Evolutionary conservation across 53 echinoderm and acorn worm species (phyloP).

Genomic region (Paracentrotus lividus): DNA sequence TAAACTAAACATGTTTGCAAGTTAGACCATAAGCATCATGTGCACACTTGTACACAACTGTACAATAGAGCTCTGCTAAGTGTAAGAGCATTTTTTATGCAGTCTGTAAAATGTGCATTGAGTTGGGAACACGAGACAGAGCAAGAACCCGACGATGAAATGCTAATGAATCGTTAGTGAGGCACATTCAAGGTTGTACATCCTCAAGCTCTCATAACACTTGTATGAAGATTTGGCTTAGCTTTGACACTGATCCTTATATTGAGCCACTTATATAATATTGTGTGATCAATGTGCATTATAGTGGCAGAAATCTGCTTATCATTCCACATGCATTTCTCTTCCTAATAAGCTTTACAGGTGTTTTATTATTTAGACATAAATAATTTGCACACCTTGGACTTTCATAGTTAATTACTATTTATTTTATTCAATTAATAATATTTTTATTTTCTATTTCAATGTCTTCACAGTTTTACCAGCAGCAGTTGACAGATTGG

Average conservation of each 20-base stretch:
- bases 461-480: constrained; percentile 81
- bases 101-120: background rate
- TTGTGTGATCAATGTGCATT: constrained; percentile 1
- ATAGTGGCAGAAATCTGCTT: background rate
- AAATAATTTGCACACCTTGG: background rate
- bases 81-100: constrained; percentile 27
- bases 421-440: background rate
- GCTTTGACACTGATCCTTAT: background rate
- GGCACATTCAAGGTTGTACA: constrained; percentile 48
- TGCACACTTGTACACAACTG: background rate
- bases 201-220: constrained; percentile 31
- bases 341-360: background rate
- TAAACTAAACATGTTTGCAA: too few species aligned
- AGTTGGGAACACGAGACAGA: background rate
- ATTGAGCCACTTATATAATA: background rate
- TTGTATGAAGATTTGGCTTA: background rate
- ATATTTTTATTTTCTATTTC: background rate
- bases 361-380: background rate
- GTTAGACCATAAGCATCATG: background rate
- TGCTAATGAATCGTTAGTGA: constrained; percentile 63
- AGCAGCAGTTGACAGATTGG: constrained; percentile 92
- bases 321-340: background rate
- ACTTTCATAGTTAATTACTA: background rate
- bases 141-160: constrained; percentile 13
- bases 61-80: background rate